Conservation (phyloP, 2,797 vertebrate species). For the Caiman crocodilus region DNA sequence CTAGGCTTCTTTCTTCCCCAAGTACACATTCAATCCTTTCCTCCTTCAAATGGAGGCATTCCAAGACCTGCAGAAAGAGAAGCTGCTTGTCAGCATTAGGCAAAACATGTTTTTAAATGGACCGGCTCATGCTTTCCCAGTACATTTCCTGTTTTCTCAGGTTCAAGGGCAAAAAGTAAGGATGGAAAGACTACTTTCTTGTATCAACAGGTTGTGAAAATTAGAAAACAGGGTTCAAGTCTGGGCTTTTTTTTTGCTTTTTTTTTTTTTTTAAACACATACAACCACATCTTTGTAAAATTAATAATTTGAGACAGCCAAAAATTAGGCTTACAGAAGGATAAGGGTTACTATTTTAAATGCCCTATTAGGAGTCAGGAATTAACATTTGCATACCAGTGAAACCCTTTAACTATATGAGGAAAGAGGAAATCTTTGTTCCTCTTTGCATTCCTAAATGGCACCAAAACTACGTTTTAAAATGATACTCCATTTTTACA, state of each 20-base stretch:
- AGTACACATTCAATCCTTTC: not conserved
- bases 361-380: not conserved
- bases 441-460: not conserved
- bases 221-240: accelerated
- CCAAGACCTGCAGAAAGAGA: not conserved
- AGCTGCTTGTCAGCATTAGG: not conserved
- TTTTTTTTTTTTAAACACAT: no score
- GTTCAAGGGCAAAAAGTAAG: not conserved
- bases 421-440: not conserved
- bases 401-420: not conserved
- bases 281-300: not conserved
- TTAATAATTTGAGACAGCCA: not conserved
- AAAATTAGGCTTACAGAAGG: not conserved
- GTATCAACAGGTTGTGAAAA: not conserved
- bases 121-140: not conserved
- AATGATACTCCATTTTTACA: not conserved
- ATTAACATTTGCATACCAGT: not conserved
- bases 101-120: not conserved
- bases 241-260: not conserved
- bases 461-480: not conserved
- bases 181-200: not conserved
- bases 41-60: not conserved
- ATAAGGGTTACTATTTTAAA: not conserved
- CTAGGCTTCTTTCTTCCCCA: no score
- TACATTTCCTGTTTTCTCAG: accelerated